phyloP scores from a whole-genome alignment of 2,113 vertebrate species.

The Panthera tigris region DNA sequence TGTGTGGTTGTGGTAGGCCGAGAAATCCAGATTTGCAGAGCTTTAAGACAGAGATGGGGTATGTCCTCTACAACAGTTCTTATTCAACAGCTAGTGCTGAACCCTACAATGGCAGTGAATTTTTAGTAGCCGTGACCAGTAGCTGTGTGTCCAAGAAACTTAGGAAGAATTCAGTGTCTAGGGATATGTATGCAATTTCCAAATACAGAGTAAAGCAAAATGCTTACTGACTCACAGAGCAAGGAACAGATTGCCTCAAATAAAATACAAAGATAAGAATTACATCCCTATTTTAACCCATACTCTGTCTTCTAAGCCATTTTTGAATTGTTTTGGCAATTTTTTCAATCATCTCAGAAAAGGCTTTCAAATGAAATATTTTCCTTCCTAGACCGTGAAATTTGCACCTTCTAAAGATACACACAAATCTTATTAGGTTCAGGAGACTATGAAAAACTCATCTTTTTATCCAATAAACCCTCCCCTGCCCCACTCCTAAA shows the following conservation, averaged over 20 bases:
- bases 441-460: slow-evolving; percentile 28
- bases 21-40: not conserved
- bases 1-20: not conserved
- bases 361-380: not conserved
- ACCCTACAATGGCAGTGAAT: not conserved
- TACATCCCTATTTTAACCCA: slow-evolving; percentile 5
- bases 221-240: not conserved
- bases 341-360: slow-evolving; percentile 12
- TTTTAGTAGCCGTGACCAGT: not conserved
- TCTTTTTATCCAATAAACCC: not conserved
- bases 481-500: not conserved
- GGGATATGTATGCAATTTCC: not conserved
- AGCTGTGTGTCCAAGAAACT: not conserved
- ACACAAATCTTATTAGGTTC: not conserved
- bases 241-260: slow-evolving; percentile 11
- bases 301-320: not conserved
- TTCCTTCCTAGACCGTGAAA: not conserved
- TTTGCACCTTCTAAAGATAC: not conserved
- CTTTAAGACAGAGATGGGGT: not conserved
- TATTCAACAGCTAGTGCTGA: not conserved
- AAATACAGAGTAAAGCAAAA: slow-evolving; percentile 7
- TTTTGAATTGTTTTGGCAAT: slow-evolving; percentile 31
- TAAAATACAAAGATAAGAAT: slow-evolving; percentile 17
- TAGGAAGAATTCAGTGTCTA: not conserved
- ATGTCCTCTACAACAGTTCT: not conserved